phyloP scores from a whole-genome alignment of 2,113 vertebrate species.

The Galeopterus variegatus region DNA sequence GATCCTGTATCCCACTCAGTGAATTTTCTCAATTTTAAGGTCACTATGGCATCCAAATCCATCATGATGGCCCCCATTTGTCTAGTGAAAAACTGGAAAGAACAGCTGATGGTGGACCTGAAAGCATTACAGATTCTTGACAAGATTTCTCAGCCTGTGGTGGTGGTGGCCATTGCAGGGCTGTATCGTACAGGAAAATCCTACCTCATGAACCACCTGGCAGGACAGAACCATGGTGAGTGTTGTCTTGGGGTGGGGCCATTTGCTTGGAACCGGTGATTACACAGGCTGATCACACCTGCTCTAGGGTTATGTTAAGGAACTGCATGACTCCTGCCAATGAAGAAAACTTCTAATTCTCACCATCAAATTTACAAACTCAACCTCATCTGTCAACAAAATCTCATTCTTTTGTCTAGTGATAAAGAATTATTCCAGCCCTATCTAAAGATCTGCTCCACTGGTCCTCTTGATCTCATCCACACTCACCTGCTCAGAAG shows the following conservation, averaged over 20 bases:
- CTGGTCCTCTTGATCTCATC: fast-evolving
- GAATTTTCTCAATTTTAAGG: slow-evolving; percentile 55
- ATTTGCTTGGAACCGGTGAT: not conserved
- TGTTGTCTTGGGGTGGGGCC: not conserved
- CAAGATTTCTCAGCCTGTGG: slow-evolving; percentile 23
- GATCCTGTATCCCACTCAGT: not conserved
- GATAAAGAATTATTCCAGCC: not conserved
- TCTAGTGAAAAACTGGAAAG: slow-evolving; percentile 52
- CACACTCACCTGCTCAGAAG: not conserved
- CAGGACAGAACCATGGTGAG: slow-evolving; percentile 58
- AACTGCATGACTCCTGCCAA: not conserved
- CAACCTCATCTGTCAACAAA: not conserved
- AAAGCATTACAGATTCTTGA: slow-evolving; percentile 52
- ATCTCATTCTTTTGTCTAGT: not conserved
- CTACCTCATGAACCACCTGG: slow-evolving; percentile 66
- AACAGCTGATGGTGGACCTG: not conserved
- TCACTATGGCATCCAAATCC: not conserved
- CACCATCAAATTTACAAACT: not conserved
- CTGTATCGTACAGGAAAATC: slow-evolving; percentile 59
- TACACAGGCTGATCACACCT: not conserved
- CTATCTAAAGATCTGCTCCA: not conserved
- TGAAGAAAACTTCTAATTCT: not conserved
- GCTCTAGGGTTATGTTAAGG: not conserved
- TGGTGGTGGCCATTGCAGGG: slow-evolving; percentile 68
- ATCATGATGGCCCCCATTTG: slow-evolving; percentile 43